Base-by-base conservation (phyloP, 2,888 invertebrate species). In the Bembecia ichneumoniformis region DNA sequence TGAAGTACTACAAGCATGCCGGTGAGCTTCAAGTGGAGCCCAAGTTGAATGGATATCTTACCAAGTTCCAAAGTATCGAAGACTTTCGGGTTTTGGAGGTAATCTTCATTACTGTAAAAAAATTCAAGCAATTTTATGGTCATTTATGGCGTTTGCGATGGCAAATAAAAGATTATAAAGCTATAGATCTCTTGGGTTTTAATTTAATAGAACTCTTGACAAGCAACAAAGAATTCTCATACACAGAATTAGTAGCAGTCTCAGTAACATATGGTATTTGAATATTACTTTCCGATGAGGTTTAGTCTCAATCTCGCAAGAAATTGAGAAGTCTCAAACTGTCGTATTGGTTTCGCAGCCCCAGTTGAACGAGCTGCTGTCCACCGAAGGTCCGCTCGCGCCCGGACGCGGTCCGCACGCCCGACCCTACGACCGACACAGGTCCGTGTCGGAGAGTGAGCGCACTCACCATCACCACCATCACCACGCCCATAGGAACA, bases 1-100 rank as follows among this genome's bases (percentile, higher is more conserved):
- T 97, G 52, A 98, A 98, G 82, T 99, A 98, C 88, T 98, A 96
- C 83, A 96, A 94, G 76, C 92, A 95, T 69, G 91, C 93, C 35
- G 88, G 83, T 17, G 91, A 92, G 54, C 83, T 96, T 47, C 91
- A 92, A 54, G 94, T 96, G 36, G 92, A 93, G 56, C 88, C 93
- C 1, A 91, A 91, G 66, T 82, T 97, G 44, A 87, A 91, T 54
- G 92, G 91, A 49, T 91, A 91, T 70, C 83, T 97, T 51, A 88
- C 90, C 51, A 92, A 93, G 69, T 97, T 95, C 80, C 93, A 95
- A 67, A 95, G 91, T 57, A 93, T 96, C 62, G 96, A 97, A 82
- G 97, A 97, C 82, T 97, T 97, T 74, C 88, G 95, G 57, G 94
- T 94, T 15, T 89, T 92, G 3, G 92, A 93, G 90, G 93, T 92